These are phyloP conservation scores for Myotis pilosus DNA, from an alignment of 2,797 vertebrate genomes.

Conservation along the genomic window DNA sequence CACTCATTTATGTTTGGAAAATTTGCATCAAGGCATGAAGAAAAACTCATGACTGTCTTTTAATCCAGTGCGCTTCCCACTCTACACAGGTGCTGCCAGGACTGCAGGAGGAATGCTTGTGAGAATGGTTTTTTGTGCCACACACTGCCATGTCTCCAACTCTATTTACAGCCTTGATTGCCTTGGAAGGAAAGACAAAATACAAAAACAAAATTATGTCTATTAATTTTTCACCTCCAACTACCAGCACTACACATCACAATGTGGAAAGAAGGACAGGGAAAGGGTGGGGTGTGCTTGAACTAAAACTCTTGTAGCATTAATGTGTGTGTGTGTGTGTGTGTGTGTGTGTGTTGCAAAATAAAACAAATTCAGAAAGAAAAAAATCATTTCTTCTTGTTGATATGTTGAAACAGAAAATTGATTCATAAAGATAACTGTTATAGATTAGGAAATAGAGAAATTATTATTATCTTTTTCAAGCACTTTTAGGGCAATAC, in stretches of 20 bases:
- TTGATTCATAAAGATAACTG: background rate
- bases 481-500: background rate
- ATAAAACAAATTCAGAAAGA: background rate
- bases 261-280: background rate
- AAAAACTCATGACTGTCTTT: background rate
- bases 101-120: background rate
- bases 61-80: background rate
- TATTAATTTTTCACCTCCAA: slow-evolving; percentile 17
- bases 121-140: background rate
- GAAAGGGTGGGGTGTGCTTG: background rate
- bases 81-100: background rate
- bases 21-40: background rate
- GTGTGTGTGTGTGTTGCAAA: background rate
- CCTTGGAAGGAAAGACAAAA: slow-evolving; percentile 17
- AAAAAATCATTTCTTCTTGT: background rate
- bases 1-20: background rate
- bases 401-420: background rate
- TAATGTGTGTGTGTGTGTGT: background rate
- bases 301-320: background rate
- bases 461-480: slow-evolving; percentile 47
- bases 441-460: background rate
- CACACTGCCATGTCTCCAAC: background rate
- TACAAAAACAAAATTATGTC: background rate
- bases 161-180: background rate
- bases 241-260: background rate